These are phyloP conservation scores for Hemichromis elongatus DNA, from an alignment of 2,113 vertebrate genomes.

Conservation along the genomic window DNA sequence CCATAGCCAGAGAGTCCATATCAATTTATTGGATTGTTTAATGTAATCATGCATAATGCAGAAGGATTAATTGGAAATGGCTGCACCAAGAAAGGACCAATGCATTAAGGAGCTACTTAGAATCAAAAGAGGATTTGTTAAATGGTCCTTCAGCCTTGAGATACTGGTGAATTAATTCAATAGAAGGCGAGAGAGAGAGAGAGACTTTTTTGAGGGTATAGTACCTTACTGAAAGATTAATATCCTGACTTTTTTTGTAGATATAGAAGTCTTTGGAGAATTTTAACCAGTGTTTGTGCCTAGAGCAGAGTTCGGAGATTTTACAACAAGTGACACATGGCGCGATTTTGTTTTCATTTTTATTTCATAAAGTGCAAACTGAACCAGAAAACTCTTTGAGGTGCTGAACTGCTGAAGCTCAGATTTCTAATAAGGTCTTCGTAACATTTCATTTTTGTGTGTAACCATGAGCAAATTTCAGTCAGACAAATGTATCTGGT, in stretches of 20 bases:
- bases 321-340: neutral
- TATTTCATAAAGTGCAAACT: neutral
- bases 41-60: slow-evolving; percentile 78
- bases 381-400: neutral
- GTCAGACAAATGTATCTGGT: neutral
- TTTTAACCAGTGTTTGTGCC: neutral
- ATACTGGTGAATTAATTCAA: slow-evolving; percentile 67
- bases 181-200: neutral
- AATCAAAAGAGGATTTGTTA: slow-evolving; percentile 71
- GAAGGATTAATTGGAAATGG: slow-evolving; percentile 75
- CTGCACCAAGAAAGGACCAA: slow-evolving; percentile 50
- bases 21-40: slow-evolving; percentile 76
- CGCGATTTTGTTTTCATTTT: neutral
- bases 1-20: slow-evolving; percentile 66
- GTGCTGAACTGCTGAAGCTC: neutral
- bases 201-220: slow-evolving; percentile 47
- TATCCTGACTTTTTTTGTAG: slow-evolving; percentile 8
- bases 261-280: neutral
- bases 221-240: slow-evolving; percentile 44
- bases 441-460: neutral
- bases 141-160: slow-evolving; percentile 68
- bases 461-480: neutral
- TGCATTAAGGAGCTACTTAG: slow-evolving; percentile 70
- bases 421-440: neutral
- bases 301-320: neutral